Evolutionary conservation across 2,797 vertebrate genomes (phyloP).

Genomic region (Helicolenus hilgendorfi): DNA sequence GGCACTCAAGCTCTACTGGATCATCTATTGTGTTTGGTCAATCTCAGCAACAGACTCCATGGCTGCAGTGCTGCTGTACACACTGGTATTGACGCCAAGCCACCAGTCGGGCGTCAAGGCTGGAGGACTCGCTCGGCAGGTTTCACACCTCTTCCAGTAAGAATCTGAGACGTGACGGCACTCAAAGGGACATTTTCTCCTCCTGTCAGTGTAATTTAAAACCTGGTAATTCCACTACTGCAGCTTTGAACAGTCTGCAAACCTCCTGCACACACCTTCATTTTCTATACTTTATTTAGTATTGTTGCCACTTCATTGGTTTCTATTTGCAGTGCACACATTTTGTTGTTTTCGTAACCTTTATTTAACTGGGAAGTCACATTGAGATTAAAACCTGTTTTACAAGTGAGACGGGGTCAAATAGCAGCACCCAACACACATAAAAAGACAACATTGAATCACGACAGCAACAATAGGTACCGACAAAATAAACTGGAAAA

Average conservation of each 20-base stretch:
- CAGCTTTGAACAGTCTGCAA: not conserved
- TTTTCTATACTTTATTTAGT: not conserved
- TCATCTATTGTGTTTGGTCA: not conserved
- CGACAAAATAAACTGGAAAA: no score
- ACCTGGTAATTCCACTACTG: not conserved
- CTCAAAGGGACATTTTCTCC: not conserved
- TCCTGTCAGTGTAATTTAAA: not conserved
- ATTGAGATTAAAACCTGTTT: no score
- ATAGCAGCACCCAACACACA: no score
- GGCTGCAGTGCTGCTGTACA: not conserved
- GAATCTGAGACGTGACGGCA: not conserved
- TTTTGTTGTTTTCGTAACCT: not conserved
- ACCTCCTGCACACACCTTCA: no score
- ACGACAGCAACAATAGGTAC: no score
- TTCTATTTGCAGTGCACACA: not conserved
- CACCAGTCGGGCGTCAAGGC: not conserved
- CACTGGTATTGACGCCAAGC: not conserved
- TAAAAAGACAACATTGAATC: no score
- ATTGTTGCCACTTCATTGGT: not conserved
- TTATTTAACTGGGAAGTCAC: no score
- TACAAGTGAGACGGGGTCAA: no score
- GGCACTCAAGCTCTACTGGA: no score
- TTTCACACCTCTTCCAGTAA: constrained; percentile 6
- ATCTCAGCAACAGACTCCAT: constrained; percentile 6
- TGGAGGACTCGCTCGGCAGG: constrained; percentile 13